These are phyloP conservation scores for Drosophila bunnanda DNA, from an alignment of 2,888 invertebrate species.

Conservation along the genomic window DNA sequence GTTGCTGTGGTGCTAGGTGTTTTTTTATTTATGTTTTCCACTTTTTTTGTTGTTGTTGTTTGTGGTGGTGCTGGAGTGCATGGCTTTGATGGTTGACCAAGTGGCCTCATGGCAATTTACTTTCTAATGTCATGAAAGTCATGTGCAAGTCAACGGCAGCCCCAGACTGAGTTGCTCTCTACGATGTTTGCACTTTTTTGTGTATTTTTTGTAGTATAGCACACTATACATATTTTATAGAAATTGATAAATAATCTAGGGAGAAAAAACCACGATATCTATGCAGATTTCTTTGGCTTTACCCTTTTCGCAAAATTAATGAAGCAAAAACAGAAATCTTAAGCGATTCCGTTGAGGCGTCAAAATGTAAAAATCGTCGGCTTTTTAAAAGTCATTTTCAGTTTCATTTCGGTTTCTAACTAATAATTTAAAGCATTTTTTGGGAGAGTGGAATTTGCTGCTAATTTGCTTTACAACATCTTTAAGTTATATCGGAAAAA, in stretches of 20 bases:
- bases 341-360: constrained; percentile 46
- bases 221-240: constrained; percentile 20
- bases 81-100: constrained; percentile 67
- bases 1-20: constrained; percentile 42
- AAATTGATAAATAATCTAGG: constrained; percentile 63
- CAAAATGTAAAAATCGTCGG: constrained; percentile 42
- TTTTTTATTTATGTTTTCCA: constrained; percentile 18
- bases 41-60: constrained; percentile 7
- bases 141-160: constrained; percentile 72
- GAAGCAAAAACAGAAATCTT: constrained; percentile 14
- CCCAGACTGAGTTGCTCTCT: constrained; percentile 10
- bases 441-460: constrained; percentile 10
- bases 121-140: constrained; percentile 79
- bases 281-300: constrained; percentile 53
- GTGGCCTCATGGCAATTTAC: constrained; percentile 79
- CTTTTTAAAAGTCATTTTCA: constrained; percentile 28
- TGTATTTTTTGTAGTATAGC: neutral
- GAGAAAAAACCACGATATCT: constrained; percentile 44
- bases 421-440: constrained; percentile 23
- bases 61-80: constrained; percentile 54
- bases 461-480: constrained; percentile 43
- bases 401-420: constrained; percentile 16
- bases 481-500: neutral
- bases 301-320: constrained; percentile 36
- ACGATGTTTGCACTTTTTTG: constrained; percentile 45